Conservation (phyloP, 2,113 vertebrate species). For the Condylura cristata region DNA sequence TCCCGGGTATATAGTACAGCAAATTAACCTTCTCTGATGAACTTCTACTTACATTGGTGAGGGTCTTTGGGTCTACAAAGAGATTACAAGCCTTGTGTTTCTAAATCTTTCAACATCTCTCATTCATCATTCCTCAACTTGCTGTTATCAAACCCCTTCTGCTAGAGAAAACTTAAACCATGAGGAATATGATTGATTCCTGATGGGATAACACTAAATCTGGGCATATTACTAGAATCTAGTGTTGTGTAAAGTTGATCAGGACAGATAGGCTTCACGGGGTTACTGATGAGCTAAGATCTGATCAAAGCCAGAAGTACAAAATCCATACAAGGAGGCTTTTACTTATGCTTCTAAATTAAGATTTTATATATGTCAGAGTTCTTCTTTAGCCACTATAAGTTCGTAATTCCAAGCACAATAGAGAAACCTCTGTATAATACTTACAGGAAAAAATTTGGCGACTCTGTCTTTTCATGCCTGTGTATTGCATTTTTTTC, state of each 20-base stretch:
- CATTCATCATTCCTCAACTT: not conserved
- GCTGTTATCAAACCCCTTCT: not conserved
- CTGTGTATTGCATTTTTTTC: not conserved
- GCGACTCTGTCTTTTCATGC: not conserved
- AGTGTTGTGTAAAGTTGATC: not conserved
- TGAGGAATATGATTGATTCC: not conserved
- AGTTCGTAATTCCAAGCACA: not conserved
- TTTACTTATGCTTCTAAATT: not conserved
- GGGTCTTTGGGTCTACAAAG: not conserved
- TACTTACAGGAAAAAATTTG: not conserved
- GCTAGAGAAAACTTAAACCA: not conserved
- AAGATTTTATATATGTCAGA: not conserved
- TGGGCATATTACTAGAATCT: not conserved
- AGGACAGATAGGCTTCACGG: not conserved
- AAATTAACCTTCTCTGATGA: conserved; percentile 56
- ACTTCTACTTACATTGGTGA: conserved; percentile 32
- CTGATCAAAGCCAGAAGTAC: not conserved
- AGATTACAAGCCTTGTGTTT: not conserved
- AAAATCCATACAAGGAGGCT: not conserved
- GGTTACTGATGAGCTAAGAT: not conserved
- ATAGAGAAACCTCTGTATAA: not conserved
- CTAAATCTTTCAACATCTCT: not conserved
- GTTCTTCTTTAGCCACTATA: not conserved
- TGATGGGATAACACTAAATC: not conserved
- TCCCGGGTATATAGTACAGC: conserved; percentile 13